A percentile compares a stretch with the other conserved stretches of the same genome.
phyloP scores from a whole-genome alignment of 2,797 vertebrate genomes.

The Morus bassanus region DNA sequence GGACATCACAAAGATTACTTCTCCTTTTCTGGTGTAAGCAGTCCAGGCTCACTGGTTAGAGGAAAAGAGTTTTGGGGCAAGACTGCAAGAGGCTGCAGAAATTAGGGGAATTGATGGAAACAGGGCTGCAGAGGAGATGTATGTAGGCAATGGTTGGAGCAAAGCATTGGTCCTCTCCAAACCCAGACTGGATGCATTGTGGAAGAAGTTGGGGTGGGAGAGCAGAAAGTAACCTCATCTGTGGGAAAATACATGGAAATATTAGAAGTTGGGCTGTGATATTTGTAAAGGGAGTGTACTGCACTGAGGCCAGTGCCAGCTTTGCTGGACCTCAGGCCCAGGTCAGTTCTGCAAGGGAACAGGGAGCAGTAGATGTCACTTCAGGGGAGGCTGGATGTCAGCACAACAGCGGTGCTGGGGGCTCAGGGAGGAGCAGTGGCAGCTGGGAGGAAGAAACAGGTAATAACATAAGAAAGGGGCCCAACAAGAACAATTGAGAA shows the following conservation, averaged over 20 bases:
- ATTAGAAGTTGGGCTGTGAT: fast-evolving
- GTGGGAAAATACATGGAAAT: background rate
- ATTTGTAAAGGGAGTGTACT: background rate
- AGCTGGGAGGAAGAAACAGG: background rate
- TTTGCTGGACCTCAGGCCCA: background rate
- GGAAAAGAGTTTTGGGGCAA: background rate
- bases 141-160: background rate
- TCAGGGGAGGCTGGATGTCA: background rate
- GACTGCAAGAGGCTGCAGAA: background rate
- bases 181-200: fast-evolving
- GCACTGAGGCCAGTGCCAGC: background rate
- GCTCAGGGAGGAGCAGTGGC: background rate
- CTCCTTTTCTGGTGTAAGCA: background rate
- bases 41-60: background rate
- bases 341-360: background rate
- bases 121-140: background rate
- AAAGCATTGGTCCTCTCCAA: background rate
- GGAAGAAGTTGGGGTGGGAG: background rate
- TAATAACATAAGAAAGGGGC: background rate
- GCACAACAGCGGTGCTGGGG: fast-evolving
- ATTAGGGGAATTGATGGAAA: background rate
- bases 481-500: background rate
- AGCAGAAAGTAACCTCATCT: fast-evolving
- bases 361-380: background rate
- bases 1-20: background rate